Evolutionary conservation across 1,140 invertebrate species (phyloP).

Genomic region (Parasteatoda tepidariorum): DNA sequence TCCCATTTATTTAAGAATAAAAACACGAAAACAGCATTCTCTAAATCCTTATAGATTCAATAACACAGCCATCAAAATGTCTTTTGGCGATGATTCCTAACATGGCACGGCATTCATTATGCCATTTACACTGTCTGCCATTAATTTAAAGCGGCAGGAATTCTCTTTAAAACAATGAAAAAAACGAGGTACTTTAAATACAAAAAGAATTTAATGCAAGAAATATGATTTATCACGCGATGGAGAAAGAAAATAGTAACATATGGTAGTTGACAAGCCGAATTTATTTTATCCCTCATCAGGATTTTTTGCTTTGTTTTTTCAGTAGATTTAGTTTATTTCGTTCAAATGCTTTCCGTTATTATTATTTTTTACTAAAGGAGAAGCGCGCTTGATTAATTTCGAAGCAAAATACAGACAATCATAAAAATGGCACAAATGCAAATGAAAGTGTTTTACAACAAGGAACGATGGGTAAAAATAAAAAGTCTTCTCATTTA

Average conservation of each 20-base stretch:
- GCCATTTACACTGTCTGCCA: conserved; percentile 41
- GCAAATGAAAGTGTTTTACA: too few relatives aligned
- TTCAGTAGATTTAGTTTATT: conserved; percentile 8
- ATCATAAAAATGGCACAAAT: neutral
- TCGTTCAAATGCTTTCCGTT: conserved; percentile 3
- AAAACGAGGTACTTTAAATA: conserved; percentile 10
- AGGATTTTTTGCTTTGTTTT: neutral
- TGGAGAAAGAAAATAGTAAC: conserved; percentile 38
- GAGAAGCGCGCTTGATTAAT: conserved; percentile 11
- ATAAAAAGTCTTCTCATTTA: too few relatives aligned
- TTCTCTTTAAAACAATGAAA: conserved; percentile 21
- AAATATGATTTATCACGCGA: conserved; percentile 45
- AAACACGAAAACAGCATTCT: conserved; percentile 33
- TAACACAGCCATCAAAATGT: conserved; percentile 44
- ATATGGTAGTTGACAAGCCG: conserved; percentile 47
- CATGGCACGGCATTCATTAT: conserved; percentile 36
- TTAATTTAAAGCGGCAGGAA: conserved; percentile 14
- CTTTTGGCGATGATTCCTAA: conserved; percentile 10
- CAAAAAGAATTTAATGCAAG: conserved; percentile 29
- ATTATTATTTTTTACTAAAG: neutral
- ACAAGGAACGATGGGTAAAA: too few relatives aligned
- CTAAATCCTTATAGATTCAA: conserved; percentile 34
- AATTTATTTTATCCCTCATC: conserved; percentile 44
- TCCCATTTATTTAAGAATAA: neutral
- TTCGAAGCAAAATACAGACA: neutral